Evolutionary conservation across 1,140 invertebrate genomes (phyloP).

Genomic region (Drosophila guanche): DNA sequence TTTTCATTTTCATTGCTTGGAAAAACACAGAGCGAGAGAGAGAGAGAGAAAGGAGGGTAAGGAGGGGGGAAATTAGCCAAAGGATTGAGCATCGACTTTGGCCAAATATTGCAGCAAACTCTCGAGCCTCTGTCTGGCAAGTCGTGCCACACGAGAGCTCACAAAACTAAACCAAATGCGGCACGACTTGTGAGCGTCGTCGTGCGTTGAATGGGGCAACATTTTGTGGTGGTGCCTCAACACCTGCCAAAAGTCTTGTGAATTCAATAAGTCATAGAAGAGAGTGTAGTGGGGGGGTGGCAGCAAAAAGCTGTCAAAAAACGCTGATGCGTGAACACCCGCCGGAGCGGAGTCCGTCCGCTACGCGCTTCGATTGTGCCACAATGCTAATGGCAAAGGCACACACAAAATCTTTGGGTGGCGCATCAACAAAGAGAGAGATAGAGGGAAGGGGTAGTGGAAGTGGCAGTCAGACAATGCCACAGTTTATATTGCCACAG

Average conservation of each 20-base stretch:
- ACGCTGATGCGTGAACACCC: constrained; percentile 76
- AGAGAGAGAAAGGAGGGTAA: constrained; percentile 2
- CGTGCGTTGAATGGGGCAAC: constrained; percentile 71
- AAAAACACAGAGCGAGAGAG: constrained; percentile 2
- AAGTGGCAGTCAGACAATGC: constrained; percentile 65
- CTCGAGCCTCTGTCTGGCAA: constrained; percentile 22
- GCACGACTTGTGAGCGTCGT: constrained; percentile 63
- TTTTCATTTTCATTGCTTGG: constrained; percentile 73
- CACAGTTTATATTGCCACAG: constrained; percentile 75
- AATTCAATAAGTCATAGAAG: constrained; percentile 59
- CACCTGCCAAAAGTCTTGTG: constrained; percentile 71
- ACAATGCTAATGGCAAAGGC: constrained; percentile 71
- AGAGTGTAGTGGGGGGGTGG: neutral
- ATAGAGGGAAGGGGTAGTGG: constrained; percentile 18
- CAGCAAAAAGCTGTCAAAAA: constrained; percentile 66
- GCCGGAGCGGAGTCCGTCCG: constrained; percentile 26
- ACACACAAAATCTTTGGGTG: constrained; percentile 67
- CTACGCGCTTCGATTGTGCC: constrained; percentile 76
- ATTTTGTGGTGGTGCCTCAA: constrained; percentile 63
- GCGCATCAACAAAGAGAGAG: constrained; percentile 31
- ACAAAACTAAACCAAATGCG: constrained; percentile 75
- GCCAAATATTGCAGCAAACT: too few relatives aligned
- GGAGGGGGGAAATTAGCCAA: constrained; percentile 40
- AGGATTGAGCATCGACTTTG: too few relatives aligned
- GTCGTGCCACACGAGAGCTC: constrained; percentile 70